Evolutionary conservation across 2,797 vertebrate genomes (phyloP).

Genomic region (Sebastes cheni): DNA sequence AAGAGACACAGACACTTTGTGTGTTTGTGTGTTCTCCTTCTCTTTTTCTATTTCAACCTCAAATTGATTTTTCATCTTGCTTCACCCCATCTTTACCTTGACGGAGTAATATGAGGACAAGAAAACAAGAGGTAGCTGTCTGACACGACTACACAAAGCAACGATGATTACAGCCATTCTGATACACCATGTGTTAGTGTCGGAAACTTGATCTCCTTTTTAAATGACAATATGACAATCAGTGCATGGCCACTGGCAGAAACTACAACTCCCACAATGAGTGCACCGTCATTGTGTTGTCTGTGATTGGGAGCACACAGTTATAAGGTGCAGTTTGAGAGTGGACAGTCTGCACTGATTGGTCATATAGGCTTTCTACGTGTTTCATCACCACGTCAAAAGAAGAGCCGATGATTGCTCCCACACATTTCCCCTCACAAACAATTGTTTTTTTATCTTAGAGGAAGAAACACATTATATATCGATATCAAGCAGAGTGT

Average conservation of each 20-base stretch:
- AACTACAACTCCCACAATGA: background rate
- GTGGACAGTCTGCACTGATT: conserved; percentile 40
- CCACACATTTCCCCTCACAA: background rate
- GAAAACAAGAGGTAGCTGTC: background rate
- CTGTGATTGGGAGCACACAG: conserved; percentile 7
- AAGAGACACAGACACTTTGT: conserved; percentile 21
- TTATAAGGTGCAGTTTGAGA: background rate
- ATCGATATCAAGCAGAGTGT: background rate
- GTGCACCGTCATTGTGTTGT: background rate
- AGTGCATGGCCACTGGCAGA: conserved; percentile 35
- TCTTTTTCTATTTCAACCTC: background rate
- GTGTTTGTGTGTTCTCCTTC: background rate
- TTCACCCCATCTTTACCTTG: background rate
- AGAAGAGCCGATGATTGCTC: conserved; percentile 30
- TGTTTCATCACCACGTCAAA: conserved; percentile 26
- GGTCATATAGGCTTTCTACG: conserved; percentile 3
- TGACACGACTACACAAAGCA: conserved; percentile 24
- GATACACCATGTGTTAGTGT: conserved; percentile 9
- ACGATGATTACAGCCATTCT: conserved; percentile 63
- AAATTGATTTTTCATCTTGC: background rate
- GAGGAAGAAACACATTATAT: background rate
- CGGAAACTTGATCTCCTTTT: conserved; percentile 26
- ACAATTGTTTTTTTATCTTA: background rate
- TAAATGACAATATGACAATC: conserved; percentile 71
- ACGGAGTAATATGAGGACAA: background rate